Evolutionary conservation across 2,888 invertebrate genomes (phyloP).

Genomic region (Heteropelma amictum): DNA sequence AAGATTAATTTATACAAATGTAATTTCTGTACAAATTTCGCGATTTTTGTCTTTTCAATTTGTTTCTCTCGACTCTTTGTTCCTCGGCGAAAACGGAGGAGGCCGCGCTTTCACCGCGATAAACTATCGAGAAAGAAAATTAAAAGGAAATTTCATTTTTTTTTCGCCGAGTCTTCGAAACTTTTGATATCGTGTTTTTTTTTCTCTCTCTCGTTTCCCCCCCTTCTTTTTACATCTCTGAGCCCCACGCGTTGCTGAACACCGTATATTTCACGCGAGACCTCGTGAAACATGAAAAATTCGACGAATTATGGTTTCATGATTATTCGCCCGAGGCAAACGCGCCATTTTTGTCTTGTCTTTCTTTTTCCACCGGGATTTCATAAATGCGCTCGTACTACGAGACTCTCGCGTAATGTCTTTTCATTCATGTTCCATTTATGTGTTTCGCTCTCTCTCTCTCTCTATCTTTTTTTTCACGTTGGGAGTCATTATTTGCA

Average conservation of each 20-base stretch:
- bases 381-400: constrained; percentile 14
- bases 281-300: constrained; percentile 12
- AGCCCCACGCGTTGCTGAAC: no score
- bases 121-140: constrained; percentile 2
- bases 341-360: constrained; percentile 17
- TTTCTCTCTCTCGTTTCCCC: no score
- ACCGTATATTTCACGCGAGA: constrained; percentile 3
- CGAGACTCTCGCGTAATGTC: background rate
- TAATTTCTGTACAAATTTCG: constrained; percentile 67
- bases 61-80: constrained; percentile 13
- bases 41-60: constrained; percentile 57
- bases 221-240: no score
- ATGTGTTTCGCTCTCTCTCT: constrained; percentile 2
- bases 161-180: constrained; percentile 8
- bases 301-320: constrained; percentile 19
- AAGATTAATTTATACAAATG: constrained; percentile 68
- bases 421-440: no score
- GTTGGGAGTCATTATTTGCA: constrained; percentile 25
- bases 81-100: constrained; percentile 24
- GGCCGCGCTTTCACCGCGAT: constrained; percentile 6
- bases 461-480: constrained; percentile 6
- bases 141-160: constrained; percentile 1
- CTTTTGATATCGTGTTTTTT: constrained; percentile 20
- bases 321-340: constrained; percentile 30
- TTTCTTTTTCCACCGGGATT: constrained; percentile 6